Evolutionary conservation across 2,113 vertebrate genomes (phyloP).

Genomic region (Lepus europaeus): DNA sequence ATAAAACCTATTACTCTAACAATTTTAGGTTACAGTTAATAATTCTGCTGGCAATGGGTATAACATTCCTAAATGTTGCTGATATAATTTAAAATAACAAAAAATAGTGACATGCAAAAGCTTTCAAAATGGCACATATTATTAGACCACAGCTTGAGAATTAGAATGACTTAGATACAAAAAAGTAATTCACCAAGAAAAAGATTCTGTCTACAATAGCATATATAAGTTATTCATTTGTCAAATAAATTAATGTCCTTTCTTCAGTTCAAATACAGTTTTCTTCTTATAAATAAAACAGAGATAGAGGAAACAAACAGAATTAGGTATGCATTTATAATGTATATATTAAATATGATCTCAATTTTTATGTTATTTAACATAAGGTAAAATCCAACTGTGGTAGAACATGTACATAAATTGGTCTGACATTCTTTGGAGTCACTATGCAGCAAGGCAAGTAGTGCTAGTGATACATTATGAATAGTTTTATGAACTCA

Average conservation of each 20-base stretch:
- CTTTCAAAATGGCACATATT: neutral
- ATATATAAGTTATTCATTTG: neutral
- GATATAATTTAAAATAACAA: neutral
- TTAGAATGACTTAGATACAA: neutral
- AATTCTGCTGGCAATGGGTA: neutral
- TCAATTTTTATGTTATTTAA: neutral
- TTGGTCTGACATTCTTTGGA: neutral
- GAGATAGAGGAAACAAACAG: neutral
- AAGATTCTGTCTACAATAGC: neutral
- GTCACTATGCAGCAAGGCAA: neutral
- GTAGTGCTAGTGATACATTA: neutral
- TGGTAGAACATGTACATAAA: neutral
- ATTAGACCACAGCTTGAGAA: neutral
- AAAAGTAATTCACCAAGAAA: neutral
- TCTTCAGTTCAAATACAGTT: neutral
- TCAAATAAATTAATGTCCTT: neutral
- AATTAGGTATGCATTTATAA: neutral
- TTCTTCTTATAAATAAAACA: neutral
- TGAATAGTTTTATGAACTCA: neutral
- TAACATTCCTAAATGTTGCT: neutral
- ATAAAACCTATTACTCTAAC: neutral
- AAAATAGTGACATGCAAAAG: neutral
- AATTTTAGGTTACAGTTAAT: slow-evolving; percentile 28
- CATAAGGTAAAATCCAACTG: neutral
- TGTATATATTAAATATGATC: neutral